Conservation (phyloP, 1,140 invertebrate species). For the Linepithema humile region DNA sequence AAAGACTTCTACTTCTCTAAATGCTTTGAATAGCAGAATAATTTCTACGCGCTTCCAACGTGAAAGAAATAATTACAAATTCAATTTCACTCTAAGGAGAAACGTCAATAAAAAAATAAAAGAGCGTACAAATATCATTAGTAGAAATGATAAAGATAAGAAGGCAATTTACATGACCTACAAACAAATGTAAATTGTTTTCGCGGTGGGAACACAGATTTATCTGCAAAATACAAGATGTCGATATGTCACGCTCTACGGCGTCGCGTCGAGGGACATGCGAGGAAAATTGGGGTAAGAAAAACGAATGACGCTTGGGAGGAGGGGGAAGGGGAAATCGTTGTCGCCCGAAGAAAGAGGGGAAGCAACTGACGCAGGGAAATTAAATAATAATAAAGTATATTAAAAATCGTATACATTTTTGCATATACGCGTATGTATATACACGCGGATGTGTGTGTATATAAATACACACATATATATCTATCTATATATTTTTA, state of each 20-base stretch:
- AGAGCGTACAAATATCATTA: not conserved
- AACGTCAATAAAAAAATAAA: not conserved
- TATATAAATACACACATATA: constrained; percentile 41
- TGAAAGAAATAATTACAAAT: not conserved
- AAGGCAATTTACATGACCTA: not conserved
- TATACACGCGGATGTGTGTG: constrained; percentile 45
- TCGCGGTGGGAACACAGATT: not conserved
- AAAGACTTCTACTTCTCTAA: not conserved
- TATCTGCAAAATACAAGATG: not conserved
- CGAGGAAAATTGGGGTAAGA: constrained; percentile 6
- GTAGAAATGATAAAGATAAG: not conserved
- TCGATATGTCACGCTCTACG: not conserved
- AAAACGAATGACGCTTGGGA: not conserved
- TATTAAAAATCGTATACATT: constrained; percentile 84
- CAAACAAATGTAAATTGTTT: not conserved
- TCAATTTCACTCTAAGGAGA: not conserved
- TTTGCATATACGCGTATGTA: constrained; percentile 79
- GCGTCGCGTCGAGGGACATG: not conserved
- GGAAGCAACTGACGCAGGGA: constrained; percentile 57
- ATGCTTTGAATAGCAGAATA: not conserved
- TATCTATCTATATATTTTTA: constrained; percentile 11
- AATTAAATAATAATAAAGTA: constrained; percentile 83
- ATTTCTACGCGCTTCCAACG: not conserved
- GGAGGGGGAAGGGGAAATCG: not conserved
- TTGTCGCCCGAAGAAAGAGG: not conserved